phyloP scores from a whole-genome alignment of 2,113 vertebrate genomes.

The Zootoca vivipara region DNA sequence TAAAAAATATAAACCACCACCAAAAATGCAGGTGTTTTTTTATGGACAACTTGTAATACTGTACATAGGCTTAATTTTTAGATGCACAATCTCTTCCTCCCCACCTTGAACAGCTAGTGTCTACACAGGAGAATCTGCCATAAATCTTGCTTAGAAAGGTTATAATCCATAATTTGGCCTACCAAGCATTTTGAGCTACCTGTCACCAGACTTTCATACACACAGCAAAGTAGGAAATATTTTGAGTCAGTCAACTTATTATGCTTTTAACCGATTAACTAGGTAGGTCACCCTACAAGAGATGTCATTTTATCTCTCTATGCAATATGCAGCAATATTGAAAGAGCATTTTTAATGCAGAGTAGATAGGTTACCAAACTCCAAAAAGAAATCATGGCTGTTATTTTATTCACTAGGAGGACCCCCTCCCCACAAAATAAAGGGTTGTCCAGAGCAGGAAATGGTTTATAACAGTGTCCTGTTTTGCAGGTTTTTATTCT shows the following conservation, averaged over 20 bases:
- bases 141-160: slow-evolving; percentile 3
- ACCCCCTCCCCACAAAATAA: not conserved
- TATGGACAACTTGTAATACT: not conserved
- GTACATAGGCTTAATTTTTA: not conserved
- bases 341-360: not conserved
- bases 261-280: not conserved
- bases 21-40: not conserved
- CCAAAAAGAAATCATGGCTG: not conserved
- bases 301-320: not conserved
- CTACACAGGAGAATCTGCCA: not conserved
- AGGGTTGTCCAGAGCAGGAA: not conserved
- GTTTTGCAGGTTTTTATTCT: not conserved
- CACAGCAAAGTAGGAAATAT: not conserved
- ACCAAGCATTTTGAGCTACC: not conserved
- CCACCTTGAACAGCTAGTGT: not conserved
- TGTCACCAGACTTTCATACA: not conserved
- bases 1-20: not conserved
- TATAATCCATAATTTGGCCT: slow-evolving; percentile 1
- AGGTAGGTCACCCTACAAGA: not conserved
- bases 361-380: not conserved
- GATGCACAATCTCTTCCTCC: not conserved
- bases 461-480: not conserved
- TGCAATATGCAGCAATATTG: not conserved
- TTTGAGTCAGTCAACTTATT: not conserved
- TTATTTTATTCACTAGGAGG: not conserved